Base-by-base conservation (phyloP, 2,888 invertebrate genomes). In the Anaspis maculata region DNA sequence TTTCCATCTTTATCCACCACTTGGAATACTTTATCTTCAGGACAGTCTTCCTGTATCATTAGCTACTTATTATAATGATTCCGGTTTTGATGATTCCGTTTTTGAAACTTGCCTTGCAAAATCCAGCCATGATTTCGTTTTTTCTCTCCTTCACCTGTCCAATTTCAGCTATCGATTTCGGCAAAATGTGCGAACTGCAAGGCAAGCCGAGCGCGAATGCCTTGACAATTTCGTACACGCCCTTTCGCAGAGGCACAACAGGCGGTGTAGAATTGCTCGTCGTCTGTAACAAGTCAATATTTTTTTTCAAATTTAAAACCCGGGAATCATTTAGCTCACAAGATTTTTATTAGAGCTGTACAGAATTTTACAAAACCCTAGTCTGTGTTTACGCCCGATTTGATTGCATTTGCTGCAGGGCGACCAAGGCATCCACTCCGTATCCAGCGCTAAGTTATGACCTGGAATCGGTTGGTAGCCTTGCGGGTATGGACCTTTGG, bases 291-390 rank as follows among this genome's bases (percentile, higher is more conserved):
- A n/a, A n/a, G n/a, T n/a, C 19, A 19, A 19, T 19, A 6, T 24
- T n/a, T 31, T 31, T 23, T 10, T 12, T 25, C 13, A 21, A 16
- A 14, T 34, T 30, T 3, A 10, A 13, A 25, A 11, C 16, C 9
- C 6, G n/a, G 11, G 15, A 3, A 23, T 14, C 25, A 16, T 11
- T n/a, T 6, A n/a, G n/a, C n/a, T n/a, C n/a, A n/a, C n/a, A n/a
- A n/a, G 10, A 9, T 15, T 33, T 28, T 33, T 37, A 7, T n/a
- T n/a, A n/a, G n/a, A n/a, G n/a, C n/a, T n/a, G n/a, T n/a, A n/a
- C n/a, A n/a, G n/a, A n/a, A n/a, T n/a, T n/a, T n/a, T n/a, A 49
- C 83, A 83, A 26, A 75, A 69, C 7, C 83, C 83, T 26, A 73
- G 66, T 38, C 73, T 69, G 15, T 71, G 61, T 39, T 68, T 62